A percentile compares a stretch with the other conserved stretches of the same genome.
phyloP scores from a whole-genome alignment of 1,140 invertebrate genomes.

The Drosophila kohkoa region DNA sequence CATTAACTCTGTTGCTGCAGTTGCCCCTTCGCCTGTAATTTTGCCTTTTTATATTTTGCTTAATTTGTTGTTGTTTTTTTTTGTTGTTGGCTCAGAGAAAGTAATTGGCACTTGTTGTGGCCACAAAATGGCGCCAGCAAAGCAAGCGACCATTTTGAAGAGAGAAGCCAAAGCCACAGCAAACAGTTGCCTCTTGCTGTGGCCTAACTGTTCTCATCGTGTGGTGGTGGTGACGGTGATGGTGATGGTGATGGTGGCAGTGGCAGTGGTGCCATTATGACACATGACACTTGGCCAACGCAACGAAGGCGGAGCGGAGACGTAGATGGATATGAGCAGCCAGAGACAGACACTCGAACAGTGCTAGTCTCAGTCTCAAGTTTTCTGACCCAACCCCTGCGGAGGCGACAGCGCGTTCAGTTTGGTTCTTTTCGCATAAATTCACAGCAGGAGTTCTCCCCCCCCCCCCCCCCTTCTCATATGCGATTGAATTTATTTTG shows the following conservation, averaged over 20 bases:
- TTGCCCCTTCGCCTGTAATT: slow-evolving; percentile 22
- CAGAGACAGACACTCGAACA: not conserved
- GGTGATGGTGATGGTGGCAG: no score
- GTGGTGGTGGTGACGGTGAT: no score
- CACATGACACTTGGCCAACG: slow-evolving; percentile 71
- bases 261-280: slow-evolving; percentile 75
- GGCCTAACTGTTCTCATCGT: slow-evolving; percentile 43
- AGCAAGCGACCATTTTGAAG: slow-evolving; percentile 62
- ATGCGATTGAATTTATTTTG: slow-evolving; percentile 62
- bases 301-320: slow-evolving; percentile 39
- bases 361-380: not conserved
- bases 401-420: slow-evolving; percentile 73
- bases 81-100: slow-evolving; percentile 56
- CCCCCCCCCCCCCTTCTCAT: not conserved
- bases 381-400: slow-evolving; percentile 49
- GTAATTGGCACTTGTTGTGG: slow-evolving; percentile 76
- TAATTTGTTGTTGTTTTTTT: slow-evolving; percentile 28
- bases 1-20: slow-evolving; percentile 62
- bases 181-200: slow-evolving; percentile 19
- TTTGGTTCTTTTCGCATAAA: slow-evolving; percentile 79
- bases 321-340: slow-evolving; percentile 17
- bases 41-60: slow-evolving; percentile 42
- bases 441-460: slow-evolving; percentile 72
- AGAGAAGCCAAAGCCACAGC: slow-evolving; percentile 26
- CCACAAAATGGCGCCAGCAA: slow-evolving; percentile 57